phyloP scores from a whole-genome alignment of 2,113 vertebrate genomes.

The Xiphophorus maculatus region DNA sequence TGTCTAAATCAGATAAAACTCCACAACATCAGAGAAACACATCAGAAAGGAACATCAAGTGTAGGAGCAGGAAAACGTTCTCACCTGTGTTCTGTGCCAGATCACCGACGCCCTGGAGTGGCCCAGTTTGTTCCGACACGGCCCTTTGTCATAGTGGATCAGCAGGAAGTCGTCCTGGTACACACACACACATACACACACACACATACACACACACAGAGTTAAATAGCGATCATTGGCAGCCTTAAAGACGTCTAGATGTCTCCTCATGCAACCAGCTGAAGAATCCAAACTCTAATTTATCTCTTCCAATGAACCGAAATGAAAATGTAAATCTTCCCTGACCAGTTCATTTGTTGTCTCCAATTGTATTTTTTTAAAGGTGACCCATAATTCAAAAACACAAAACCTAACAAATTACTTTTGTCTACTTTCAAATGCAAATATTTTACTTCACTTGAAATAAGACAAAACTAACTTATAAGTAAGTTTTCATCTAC shows the following conservation, averaged over 20 bases:
- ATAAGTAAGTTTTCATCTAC: no score
- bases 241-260: slow-evolving; percentile 14
- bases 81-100: slow-evolving; percentile 99
- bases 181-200: neutral
- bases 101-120: slow-evolving; percentile 98
- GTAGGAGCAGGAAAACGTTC: slow-evolving; percentile 12
- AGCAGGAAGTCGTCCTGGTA: slow-evolving; percentile 96
- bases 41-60: no score
- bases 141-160: slow-evolving; percentile 98
- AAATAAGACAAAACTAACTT: no score
- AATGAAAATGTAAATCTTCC: no score
- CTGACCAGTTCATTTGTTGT: no score
- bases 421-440: no score
- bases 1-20: no score
- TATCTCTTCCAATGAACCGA: no score
- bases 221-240: slow-evolving; percentile 39
- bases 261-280: slow-evolving; percentile 26
- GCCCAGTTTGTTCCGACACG: slow-evolving; percentile 97
- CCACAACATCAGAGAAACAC: no score
- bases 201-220: slow-evolving; percentile 23
- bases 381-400: no score
- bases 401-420: no score
- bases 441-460: no score
- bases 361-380: neutral
- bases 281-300: neutral